These are phyloP conservation scores for Papilio protenor DNA, from an alignment of 2,888 invertebrate species.

Conservation along the genomic window DNA sequence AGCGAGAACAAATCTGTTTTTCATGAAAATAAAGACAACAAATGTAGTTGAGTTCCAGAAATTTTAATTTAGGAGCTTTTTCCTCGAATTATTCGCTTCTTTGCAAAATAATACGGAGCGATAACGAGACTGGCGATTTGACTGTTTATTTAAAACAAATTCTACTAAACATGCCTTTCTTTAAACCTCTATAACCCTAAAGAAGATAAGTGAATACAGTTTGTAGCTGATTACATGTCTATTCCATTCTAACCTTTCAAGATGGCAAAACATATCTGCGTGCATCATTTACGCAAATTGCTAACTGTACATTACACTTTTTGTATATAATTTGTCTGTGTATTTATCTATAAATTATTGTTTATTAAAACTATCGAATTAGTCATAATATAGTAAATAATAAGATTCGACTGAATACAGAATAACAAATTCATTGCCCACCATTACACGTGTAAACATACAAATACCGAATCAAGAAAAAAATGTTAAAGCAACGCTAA, in stretches of 20 bases:
- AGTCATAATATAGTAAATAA: no score
- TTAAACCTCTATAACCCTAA: not conserved
- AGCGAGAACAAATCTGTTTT: not conserved
- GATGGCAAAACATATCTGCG: constrained; percentile 37
- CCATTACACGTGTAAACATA: constrained; percentile 1
- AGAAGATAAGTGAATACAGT: not conserved
- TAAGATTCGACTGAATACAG: no score
- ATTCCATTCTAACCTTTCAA: constrained; percentile 16
- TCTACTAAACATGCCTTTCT: not conserved
- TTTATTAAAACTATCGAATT: no score
- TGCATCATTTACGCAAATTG: constrained; percentile 39
- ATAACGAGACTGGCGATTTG: not conserved
- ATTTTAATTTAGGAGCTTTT: not conserved
- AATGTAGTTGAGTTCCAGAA: not conserved
- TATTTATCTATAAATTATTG: constrained; percentile 4
- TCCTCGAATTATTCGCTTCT: not conserved
- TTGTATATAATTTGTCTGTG: constrained; percentile 24
- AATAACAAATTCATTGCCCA: not conserved
- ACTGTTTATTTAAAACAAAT: not conserved
- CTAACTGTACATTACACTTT: constrained; percentile 35
- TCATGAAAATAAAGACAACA: not conserved
- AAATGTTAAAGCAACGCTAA: not conserved
- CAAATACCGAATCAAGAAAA: not conserved
- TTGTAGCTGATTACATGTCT: not conserved
- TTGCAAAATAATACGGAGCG: no score